Conservation (phyloP, 2,888 invertebrate species). For the Heterodera filipjevi region DNA sequence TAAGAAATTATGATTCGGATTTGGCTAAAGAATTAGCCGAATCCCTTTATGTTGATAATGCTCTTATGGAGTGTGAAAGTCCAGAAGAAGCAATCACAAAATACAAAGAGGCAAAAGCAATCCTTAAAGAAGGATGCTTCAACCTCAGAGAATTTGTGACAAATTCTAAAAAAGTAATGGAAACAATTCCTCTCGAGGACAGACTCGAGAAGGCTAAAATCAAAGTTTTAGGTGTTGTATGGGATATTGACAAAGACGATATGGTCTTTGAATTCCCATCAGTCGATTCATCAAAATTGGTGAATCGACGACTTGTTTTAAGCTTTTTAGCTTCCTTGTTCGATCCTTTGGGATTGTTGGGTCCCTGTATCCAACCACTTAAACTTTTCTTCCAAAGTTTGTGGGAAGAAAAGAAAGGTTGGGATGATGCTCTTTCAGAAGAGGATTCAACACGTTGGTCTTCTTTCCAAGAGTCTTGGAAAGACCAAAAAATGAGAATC, state of each 20-base stretch:
- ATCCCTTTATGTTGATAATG: slow-evolving; percentile 41
- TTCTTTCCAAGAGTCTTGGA: not conserved
- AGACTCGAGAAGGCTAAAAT: not conserved
- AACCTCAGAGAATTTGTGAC: slow-evolving; percentile 21
- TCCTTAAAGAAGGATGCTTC: slow-evolving; percentile 21
- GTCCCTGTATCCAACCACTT: slow-evolving; percentile 26
- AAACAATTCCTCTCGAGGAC: not conserved
- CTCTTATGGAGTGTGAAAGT: slow-evolving; percentile 11
- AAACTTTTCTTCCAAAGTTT: slow-evolving; percentile 39
- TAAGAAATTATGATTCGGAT: not conserved
- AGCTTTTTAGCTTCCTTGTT: slow-evolving; percentile 27
- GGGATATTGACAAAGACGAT: slow-evolving; percentile 25
- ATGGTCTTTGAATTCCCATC: not conserved
- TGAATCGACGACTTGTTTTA: slow-evolving; percentile 32
- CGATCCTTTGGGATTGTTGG: slow-evolving; percentile 38
- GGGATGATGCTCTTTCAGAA: slow-evolving; percentile 28
- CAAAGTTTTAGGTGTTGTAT: slow-evolving; percentile 32
- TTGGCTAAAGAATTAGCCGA: slow-evolving; percentile 22
- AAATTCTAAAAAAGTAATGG: not conserved
- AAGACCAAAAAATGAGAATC: not conserved
- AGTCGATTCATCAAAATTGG: not conserved
- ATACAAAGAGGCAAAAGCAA: slow-evolving; percentile 14
- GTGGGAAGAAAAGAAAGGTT: slow-evolving; percentile 31
- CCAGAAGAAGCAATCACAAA: slow-evolving; percentile 11
- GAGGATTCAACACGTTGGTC: slow-evolving; percentile 16